phyloP scores from a whole-genome alignment of 1,140 invertebrate genomes.

The Watersipora subatra region DNA sequence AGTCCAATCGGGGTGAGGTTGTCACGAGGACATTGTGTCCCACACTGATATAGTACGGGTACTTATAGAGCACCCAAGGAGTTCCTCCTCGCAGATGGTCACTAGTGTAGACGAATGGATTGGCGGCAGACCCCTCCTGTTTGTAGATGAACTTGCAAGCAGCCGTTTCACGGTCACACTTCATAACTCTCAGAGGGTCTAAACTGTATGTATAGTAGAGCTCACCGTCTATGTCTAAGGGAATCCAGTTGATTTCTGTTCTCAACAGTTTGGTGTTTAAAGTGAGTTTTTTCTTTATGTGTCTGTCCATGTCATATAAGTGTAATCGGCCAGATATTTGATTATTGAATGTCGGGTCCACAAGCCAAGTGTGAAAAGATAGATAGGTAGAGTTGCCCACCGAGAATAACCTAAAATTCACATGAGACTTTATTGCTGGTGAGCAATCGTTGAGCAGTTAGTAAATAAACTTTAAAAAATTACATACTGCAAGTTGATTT shows the following conservation, averaged over 20 bases:
- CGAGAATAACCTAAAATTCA: neutral
- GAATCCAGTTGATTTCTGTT: slow-evolving; percentile 7
- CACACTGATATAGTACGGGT: slow-evolving; percentile 5
- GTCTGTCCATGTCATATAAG: slow-evolving; percentile 1
- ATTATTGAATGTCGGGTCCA: neutral
- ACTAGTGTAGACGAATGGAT: slow-evolving; percentile 2
- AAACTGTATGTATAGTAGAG: slow-evolving; percentile 6
- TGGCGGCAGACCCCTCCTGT: neutral
- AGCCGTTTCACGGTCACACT: neutral
- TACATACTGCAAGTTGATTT: too few species aligned
- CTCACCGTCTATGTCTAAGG: neutral
- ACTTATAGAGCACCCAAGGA: slow-evolving; percentile 4
- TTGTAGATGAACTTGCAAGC: neutral
- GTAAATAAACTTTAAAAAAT: too few species aligned
- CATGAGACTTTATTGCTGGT: too few species aligned
- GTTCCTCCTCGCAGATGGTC: slow-evolving; percentile 5
- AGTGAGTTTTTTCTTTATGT: neutral
- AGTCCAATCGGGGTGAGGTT: neutral
- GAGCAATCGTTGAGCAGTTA: too few species aligned
- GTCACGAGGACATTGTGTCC: slow-evolving; percentile 4
- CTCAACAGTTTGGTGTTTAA: neutral
- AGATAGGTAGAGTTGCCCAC: neutral
- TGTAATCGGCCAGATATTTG: neutral
- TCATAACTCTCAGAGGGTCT: slow-evolving; percentile 5
- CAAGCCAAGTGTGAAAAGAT: slow-evolving; percentile 1